phyloP scores from a whole-genome alignment of 2,797 vertebrate genomes.

The Glossophaga mutica region DNA sequence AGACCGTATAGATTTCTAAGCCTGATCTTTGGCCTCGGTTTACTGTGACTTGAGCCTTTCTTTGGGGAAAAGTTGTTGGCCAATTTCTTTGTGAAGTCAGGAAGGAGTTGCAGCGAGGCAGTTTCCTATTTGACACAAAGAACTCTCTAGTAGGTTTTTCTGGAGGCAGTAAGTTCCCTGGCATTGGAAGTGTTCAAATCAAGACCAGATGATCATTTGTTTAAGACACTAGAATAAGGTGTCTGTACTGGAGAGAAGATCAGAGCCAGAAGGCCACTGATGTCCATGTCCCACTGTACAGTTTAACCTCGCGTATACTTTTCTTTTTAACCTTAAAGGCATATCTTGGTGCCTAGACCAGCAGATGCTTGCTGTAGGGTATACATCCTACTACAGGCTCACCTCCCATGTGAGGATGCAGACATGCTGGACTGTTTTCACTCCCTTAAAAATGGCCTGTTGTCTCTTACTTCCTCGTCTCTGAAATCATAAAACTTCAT shows the following conservation, averaged over 20 bases:
- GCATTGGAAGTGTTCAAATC: neutral
- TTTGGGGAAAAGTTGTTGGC: neutral
- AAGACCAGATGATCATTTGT: neutral
- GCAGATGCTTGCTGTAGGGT: neutral
- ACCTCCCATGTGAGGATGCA: neutral
- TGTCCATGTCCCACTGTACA: neutral
- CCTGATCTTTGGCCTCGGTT: neutral
- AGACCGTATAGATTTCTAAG: neutral
- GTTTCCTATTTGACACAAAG: neutral
- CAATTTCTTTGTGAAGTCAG: neutral
- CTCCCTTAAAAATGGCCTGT: neutral
- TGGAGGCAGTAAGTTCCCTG: neutral
- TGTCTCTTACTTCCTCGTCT: neutral
- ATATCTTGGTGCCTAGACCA: neutral
- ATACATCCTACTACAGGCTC: neutral
- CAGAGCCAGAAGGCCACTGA: neutral
- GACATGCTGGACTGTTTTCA: neutral
- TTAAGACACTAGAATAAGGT: neutral
- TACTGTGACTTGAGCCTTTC: neutral
- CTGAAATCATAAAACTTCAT: neutral
- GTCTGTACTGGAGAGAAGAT: neutral
- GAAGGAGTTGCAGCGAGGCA: neutral
- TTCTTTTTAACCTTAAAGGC: neutral
- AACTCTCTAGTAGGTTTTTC: neutral
- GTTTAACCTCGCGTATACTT: neutral